These are phyloP conservation scores for Strigamia transsilvanica DNA, from an alignment of 2,888 invertebrate genomes.

Conservation along the genomic window DNA sequence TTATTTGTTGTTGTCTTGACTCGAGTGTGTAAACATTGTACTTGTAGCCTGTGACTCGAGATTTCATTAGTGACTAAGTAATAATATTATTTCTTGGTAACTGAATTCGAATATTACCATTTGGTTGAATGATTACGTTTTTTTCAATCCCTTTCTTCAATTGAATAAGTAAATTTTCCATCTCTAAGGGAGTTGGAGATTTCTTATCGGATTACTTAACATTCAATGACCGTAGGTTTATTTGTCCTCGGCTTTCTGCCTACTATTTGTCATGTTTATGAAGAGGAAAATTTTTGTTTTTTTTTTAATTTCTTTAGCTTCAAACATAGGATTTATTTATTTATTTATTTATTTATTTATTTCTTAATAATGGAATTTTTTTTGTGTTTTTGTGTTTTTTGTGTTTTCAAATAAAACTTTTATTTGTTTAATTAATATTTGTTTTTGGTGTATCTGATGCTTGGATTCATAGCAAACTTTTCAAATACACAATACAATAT, in stretches of 20 bases:
- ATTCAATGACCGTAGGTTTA: not conserved
- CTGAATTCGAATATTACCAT: not conserved
- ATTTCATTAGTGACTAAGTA: slow-evolving; percentile 3
- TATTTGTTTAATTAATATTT: too few relatives aligned
- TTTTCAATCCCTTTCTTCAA: not conserved
- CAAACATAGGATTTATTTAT: not conserved
- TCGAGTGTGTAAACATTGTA: slow-evolving; percentile 1
- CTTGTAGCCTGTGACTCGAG: not conserved
- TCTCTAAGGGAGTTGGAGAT: not conserved
- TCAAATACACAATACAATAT: not conserved
- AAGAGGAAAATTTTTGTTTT: not conserved
- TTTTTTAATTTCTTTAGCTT: not conserved
- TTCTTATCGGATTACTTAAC: not conserved
- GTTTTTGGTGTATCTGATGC: not conserved
- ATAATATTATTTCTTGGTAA: not conserved
- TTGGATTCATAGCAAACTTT: not conserved
- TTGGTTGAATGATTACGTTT: not conserved
- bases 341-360: too few relatives aligned
- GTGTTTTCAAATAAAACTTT: too few relatives aligned
- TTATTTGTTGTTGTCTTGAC: not conserved
- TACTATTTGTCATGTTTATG: too few relatives aligned
- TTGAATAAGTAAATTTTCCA: slow-evolving; percentile 17
- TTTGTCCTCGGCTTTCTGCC: not conserved
- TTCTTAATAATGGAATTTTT: too few relatives aligned
- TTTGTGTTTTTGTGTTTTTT: too few relatives aligned